phyloP scores from a whole-genome alignment of 2,888 invertebrate genomes.

The Acronicta leporina region DNA sequence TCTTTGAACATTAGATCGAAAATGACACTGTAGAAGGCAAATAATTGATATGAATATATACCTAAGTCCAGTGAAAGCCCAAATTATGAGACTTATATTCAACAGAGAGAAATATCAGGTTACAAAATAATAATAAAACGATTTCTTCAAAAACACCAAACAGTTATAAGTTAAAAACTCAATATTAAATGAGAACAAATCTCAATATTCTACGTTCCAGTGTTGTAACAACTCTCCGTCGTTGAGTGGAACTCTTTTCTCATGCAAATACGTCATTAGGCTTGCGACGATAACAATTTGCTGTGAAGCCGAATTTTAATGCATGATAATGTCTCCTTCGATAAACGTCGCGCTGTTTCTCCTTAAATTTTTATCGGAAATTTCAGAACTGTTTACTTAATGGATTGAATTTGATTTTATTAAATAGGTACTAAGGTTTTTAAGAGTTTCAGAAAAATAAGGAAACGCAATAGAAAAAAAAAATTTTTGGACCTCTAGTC shows the following conservation, averaged over 20 bases:
- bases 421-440: constrained; percentile 18
- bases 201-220: constrained; percentile 17
- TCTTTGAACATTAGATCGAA: no score
- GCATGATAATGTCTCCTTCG: constrained; percentile 68
- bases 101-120: no score
- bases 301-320: constrained; percentile 75
- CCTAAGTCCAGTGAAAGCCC: no score
- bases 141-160: neutral
- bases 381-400: constrained; percentile 36
- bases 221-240: constrained; percentile 20
- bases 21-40: no score
- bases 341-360: constrained; percentile 49
- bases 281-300: constrained; percentile 74
- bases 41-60: no score
- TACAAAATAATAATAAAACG: no score
- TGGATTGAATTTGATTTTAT: constrained; percentile 42
- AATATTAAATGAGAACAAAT: constrained; percentile 26
- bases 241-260: constrained; percentile 70
- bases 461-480: no score
- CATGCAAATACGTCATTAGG: constrained; percentile 83
- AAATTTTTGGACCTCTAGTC: no score
- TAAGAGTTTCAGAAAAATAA: neutral
- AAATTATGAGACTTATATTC: no score
- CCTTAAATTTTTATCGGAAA: constrained; percentile 43
- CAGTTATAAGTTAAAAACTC: neutral